phyloP scores from a whole-genome alignment of 2,797 vertebrate species.

The Lagocephalus sceleratus region DNA sequence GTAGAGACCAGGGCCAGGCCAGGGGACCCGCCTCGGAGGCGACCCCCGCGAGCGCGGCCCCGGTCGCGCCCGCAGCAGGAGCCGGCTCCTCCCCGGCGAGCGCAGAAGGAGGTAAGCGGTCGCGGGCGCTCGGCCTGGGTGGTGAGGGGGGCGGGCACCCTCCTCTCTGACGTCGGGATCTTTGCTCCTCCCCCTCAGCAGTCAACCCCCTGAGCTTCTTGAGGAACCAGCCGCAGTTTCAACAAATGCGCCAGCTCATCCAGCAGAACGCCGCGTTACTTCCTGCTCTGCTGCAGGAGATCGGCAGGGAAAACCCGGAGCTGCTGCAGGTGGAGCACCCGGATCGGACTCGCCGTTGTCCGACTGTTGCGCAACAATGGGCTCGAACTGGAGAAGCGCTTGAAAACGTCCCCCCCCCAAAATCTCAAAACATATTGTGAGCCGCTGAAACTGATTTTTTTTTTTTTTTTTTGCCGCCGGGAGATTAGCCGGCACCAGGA shows the following conservation, averaged over 20 bases:
- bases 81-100: constrained; percentile 58
- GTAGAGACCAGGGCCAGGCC: constrained; percentile 78
- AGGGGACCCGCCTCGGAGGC: constrained; percentile 71
- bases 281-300: constrained; percentile 91
- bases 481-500: constrained; percentile 96
- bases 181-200: constrained; percentile 38
- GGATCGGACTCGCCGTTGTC: too few relatives aligned
- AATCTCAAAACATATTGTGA: too few relatives aligned
- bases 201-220: constrained; percentile 93
- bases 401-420: too few relatives aligned
- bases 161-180: not conserved
- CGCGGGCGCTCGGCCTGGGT: not conserved
- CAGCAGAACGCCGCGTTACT: constrained; percentile 93
- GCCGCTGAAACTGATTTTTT: not conserved
- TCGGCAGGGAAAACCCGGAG: constrained; percentile 93
- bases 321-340: constrained; percentile 83
- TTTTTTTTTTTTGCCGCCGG: constrained; percentile 51
- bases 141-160: not conserved
- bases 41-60: constrained; percentile 65
- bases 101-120: constrained; percentile 79
- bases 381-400: too few relatives aligned
- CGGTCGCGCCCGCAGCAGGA: constrained; percentile 47
- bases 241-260: constrained; percentile 96
- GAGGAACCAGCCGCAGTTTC: constrained; percentile 92
- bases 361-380: too few relatives aligned